These are phyloP conservation scores for Limnothrissa miodon DNA, from an alignment of 2,113 vertebrate species.

Conservation along the genomic window DNA sequence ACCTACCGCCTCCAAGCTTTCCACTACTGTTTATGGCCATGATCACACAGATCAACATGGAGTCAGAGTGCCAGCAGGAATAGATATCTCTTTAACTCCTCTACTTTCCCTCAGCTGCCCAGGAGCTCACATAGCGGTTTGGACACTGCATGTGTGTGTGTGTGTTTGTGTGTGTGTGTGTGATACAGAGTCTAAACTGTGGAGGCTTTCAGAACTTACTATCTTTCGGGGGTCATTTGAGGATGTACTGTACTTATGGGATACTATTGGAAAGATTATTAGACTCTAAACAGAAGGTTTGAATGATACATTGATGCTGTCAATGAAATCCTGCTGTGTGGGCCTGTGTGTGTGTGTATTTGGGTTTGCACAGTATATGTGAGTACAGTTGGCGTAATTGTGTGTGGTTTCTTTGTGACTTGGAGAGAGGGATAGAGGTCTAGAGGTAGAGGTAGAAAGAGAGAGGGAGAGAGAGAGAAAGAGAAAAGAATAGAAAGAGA, in stretches of 20 bases:
- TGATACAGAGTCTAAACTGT: not conserved
- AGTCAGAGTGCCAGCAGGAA: not conserved
- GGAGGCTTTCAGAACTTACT: no score
- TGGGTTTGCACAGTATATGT: not conserved
- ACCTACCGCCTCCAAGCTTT: not conserved
- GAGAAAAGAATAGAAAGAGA: not conserved
- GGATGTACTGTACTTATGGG: no score
- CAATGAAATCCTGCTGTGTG: not conserved
- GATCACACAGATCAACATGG: not conserved
- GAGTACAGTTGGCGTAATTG: not conserved
- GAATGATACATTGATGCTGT: not conserved
- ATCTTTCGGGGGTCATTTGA: no score
- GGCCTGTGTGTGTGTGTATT: not conserved
- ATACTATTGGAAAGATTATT: not conserved
- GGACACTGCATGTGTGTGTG: not conserved
- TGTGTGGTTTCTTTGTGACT: not conserved
- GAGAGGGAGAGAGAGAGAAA: not conserved
- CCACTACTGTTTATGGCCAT: not conserved
- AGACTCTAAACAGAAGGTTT: not conserved
- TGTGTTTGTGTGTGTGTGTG: not conserved
- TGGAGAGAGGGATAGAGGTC: not conserved
- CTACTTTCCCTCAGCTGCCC: not conserved
- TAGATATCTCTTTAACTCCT: constrained; percentile 1
- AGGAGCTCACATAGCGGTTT: not conserved
- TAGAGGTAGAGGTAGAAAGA: not conserved